These are phyloP conservation scores for Venustaconcha ellipsiformis DNA, from an alignment of 1,140 invertebrate species.

Conservation along the genomic window DNA sequence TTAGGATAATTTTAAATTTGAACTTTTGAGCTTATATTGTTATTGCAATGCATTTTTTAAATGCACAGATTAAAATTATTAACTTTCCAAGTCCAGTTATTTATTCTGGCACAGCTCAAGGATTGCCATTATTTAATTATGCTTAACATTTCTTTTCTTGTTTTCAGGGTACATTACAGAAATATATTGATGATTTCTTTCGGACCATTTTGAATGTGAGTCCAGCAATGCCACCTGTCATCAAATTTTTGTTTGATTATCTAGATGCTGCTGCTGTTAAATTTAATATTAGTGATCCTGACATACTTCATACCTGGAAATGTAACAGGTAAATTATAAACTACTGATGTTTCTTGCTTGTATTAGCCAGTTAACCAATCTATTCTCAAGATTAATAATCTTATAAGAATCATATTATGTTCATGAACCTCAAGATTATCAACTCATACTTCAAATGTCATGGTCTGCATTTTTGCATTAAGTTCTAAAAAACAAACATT, in stretches of 20 bases:
- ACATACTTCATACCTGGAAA: slow-evolving; percentile 99
- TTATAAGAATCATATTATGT: no score
- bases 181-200: slow-evolving; percentile 99
- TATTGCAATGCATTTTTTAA: neutral
- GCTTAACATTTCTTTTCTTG: slow-evolving; percentile 1
- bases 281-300: slow-evolving; percentile 92
- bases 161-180: slow-evolving; percentile 89
- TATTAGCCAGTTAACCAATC: no score
- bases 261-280: slow-evolving; percentile 96
- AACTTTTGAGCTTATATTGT: neutral
- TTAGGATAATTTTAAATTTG: neutral
- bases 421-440: no score
- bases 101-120: neutral
- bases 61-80: neutral
- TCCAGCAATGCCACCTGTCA: slow-evolving; percentile 86
- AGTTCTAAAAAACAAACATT: no score
- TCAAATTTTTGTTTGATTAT: slow-evolving; percentile 99
- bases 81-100: neutral
- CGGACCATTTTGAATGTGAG: slow-evolving; percentile 90
- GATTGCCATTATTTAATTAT: neutral
- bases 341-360: no score
- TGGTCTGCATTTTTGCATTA: no score
- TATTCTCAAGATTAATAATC: no score
- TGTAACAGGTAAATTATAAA: slow-evolving; percentile 82
- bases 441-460: neutral